Percentiles rank a stretch among this genome's conserved stretches.
These are phyloP conservation scores for Bos taurus DNA, from an alignment of 2,113 vertebrate genomes.

Conservation along the genomic window DNA sequence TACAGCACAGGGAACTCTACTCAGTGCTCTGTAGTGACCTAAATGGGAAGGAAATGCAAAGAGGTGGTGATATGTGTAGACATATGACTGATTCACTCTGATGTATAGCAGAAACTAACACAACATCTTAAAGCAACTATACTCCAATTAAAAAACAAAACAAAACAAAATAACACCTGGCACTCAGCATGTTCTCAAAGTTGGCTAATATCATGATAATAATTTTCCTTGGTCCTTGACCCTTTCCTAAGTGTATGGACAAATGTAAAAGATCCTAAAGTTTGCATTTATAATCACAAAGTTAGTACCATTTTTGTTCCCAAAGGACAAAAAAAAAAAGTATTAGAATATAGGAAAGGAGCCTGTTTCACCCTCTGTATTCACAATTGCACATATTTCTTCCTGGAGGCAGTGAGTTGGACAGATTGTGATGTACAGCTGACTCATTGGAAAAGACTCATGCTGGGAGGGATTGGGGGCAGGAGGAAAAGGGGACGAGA, in stretches of 20 bases:
- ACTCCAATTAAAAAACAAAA: neutral
- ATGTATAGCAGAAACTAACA: neutral
- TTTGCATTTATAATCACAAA: neutral
- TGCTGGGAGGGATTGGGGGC: too few relatives aligned
- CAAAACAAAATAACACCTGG: neutral
- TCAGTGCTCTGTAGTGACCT: neutral
- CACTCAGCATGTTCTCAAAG: neutral
- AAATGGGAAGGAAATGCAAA: neutral
- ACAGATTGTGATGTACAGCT: conserved; percentile 15
- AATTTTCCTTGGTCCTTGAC: neutral
- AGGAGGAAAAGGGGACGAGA: too few relatives aligned
- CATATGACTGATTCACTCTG: neutral
- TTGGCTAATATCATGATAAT: neutral
- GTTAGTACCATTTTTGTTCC: neutral
- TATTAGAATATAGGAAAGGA: neutral
- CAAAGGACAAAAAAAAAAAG: neutral
- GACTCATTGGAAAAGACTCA: neutral
- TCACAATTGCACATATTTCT: neutral
- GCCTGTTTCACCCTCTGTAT: neutral
- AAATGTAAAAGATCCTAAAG: neutral
- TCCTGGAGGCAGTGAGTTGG: neutral
- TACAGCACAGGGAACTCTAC: neutral
- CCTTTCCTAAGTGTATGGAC: neutral
- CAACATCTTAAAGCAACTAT: neutral
- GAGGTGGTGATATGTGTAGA: neutral